These are phyloP conservation scores for Rostratula benghalensis DNA, from an alignment of 2,113 vertebrate genomes.

Conservation along the genomic window DNA sequence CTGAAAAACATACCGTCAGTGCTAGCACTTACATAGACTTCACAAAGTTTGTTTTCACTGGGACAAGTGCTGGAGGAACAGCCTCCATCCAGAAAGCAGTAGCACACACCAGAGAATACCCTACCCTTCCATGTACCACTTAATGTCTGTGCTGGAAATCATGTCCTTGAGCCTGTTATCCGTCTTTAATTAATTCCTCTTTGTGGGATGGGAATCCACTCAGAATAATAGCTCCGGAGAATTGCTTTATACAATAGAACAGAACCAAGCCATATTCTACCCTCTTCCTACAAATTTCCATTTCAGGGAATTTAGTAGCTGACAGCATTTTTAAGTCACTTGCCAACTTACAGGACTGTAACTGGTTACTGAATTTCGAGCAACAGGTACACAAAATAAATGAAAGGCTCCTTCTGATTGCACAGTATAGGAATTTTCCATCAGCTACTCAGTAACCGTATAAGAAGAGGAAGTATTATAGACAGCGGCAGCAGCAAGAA, in stretches of 20 bases:
- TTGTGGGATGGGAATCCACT: not conserved
- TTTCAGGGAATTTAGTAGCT: not conserved
- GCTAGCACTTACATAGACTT: not conserved
- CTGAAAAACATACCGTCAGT: not conserved
- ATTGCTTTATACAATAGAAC: not conserved
- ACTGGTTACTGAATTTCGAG: not conserved
- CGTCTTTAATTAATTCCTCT: not conserved
- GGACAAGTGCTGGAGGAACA: not conserved
- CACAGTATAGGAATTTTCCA: conserved; percentile 16
- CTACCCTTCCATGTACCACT: rapidly evolving
- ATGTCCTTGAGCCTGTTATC: not conserved
- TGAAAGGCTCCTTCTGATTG: not conserved
- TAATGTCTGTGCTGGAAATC: not conserved
- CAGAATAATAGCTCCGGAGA: not conserved
- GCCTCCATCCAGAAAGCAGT: not conserved
- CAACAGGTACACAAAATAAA: not conserved
- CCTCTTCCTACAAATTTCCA: not conserved
- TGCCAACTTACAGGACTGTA: not conserved
- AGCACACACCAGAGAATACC: not conserved
- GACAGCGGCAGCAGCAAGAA: conserved; percentile 46
- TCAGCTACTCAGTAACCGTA: not conserved
- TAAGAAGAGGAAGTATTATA: conserved; percentile 65
- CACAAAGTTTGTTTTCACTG: not conserved
- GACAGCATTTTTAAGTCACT: rapidly evolving
- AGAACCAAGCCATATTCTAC: not conserved